phyloP scores from a whole-genome alignment of 1,140 invertebrate genomes.

The Drosophila guanche region DNA sequence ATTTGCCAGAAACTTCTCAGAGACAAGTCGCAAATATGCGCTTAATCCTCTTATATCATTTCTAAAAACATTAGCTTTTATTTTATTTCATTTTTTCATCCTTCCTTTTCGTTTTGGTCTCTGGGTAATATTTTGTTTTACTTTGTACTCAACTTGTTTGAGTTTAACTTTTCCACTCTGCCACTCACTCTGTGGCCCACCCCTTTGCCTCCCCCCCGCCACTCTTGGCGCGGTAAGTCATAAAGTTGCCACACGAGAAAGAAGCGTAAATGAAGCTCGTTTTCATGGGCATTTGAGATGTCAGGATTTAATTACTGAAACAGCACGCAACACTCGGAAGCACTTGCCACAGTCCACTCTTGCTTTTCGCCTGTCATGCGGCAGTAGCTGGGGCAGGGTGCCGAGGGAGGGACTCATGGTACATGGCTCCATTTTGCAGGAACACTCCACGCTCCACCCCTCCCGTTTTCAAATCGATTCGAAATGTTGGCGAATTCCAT shows the following conservation, averaged over 20 bases:
- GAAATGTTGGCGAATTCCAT: constrained; percentile 39
- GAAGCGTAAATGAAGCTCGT: constrained; percentile 48
- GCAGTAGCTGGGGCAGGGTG: constrained; percentile 17
- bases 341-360: constrained; percentile 31
- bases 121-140: constrained; percentile 9
- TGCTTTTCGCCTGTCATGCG: constrained; percentile 47
- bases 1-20: background rate
- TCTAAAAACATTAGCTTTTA: background rate
- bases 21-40: too few relatives aligned
- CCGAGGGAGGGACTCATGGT: background rate
- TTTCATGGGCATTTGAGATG: constrained; percentile 48
- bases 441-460: background rate
- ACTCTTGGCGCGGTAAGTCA: constrained; percentile 16
- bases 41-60: constrained; percentile 3
- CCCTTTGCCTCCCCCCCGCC: background rate
- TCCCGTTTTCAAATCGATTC: constrained; percentile 26
- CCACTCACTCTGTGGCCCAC: background rate
- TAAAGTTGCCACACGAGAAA: constrained; percentile 32
- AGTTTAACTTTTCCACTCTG: constrained; percentile 17
- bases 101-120: background rate
- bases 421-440: constrained; percentile 2
- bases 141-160: constrained; percentile 25
- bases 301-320: constrained; percentile 61
- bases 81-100: background rate
- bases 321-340: constrained; percentile 56